These are phyloP conservation scores for Ataeniobius toweri DNA, from an alignment of 2,797 vertebrate species.

Conservation along the genomic window DNA sequence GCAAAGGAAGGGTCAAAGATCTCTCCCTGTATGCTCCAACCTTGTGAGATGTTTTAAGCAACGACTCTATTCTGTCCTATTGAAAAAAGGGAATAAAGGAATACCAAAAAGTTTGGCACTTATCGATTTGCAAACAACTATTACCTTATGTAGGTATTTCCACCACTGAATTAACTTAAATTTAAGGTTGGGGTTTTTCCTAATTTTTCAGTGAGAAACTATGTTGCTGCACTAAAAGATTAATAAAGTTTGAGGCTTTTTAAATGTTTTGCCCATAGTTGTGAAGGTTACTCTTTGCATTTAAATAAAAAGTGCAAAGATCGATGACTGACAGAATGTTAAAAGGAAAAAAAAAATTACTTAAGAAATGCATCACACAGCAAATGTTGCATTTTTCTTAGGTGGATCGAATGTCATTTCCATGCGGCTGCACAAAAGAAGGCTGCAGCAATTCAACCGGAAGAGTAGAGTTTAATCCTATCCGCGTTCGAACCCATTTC, in stretches of 20 bases:
- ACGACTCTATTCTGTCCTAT: neutral
- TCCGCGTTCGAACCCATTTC: conserved; percentile 98
- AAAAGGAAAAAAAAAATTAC: neutral
- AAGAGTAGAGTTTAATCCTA: conserved; percentile 98
- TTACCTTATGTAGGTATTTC: neutral
- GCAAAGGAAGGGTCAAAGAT: neutral
- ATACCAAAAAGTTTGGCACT: too few species aligned
- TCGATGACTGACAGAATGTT: neutral
- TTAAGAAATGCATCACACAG: neutral
- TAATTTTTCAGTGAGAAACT: neutral
- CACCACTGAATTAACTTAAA: neutral
- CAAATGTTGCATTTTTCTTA: conserved; percentile 67
- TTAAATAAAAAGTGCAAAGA: neutral
- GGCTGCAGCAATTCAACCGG: conserved; percentile 97
- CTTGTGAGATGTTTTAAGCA: too few species aligned
- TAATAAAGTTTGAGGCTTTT: neutral
- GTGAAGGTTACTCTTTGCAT: neutral
- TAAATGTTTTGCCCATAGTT: neutral
- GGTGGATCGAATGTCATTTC: conserved; percentile 99
- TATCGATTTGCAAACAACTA: neutral
- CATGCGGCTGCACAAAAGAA: conserved; percentile 97
- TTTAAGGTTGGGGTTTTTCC: neutral
- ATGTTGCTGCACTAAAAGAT: neutral
- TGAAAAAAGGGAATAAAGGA: neutral
- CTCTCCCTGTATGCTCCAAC: too few species aligned